phyloP scores from a whole-genome alignment of 2,113 vertebrate genomes.

The Saimiri boliviensis region DNA sequence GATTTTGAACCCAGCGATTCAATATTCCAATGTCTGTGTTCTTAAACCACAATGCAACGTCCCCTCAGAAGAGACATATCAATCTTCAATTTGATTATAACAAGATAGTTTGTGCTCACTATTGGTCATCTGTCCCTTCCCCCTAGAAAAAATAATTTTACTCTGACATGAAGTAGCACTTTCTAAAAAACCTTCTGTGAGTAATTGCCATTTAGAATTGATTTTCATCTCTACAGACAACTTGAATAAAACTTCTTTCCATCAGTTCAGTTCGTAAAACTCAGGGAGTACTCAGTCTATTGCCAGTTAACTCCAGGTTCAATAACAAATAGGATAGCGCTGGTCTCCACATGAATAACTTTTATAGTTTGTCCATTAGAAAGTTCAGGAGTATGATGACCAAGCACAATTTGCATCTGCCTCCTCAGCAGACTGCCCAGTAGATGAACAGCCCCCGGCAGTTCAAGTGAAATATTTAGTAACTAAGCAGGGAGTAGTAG shows the following conservation, averaged over 20 bases:
- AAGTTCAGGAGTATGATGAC: conserved; percentile 67
- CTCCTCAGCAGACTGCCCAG: conserved; percentile 63
- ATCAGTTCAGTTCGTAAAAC: conserved; percentile 9
- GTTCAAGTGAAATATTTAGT: conserved; percentile 73
- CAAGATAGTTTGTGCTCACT: neutral
- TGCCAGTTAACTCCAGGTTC: conserved; percentile 46
- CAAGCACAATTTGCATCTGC: conserved; percentile 69
- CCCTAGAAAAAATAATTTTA: neutral
- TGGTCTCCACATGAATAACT: conserved; percentile 62
- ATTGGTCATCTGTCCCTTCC: neutral
- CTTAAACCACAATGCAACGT: neutral
- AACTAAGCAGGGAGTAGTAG: conserved; percentile 54
- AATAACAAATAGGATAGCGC: conserved; percentile 52
- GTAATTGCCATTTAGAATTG: neutral
- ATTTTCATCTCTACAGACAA: conserved; percentile 3
- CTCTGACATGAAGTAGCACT: conserved; percentile 13
- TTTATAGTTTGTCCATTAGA: conserved; percentile 73
- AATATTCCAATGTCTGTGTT: neutral
- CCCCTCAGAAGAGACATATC: neutral
- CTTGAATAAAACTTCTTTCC: neutral
- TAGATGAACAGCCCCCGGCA: conserved; percentile 64
- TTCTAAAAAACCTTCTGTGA: neutral
- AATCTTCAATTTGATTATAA: neutral
- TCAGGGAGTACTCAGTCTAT: neutral
- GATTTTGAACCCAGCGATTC: neutral